These are phyloP conservation scores for Drosophila nebulosa DNA, from an alignment of 1,140 invertebrate species.

Conservation along the genomic window DNA sequence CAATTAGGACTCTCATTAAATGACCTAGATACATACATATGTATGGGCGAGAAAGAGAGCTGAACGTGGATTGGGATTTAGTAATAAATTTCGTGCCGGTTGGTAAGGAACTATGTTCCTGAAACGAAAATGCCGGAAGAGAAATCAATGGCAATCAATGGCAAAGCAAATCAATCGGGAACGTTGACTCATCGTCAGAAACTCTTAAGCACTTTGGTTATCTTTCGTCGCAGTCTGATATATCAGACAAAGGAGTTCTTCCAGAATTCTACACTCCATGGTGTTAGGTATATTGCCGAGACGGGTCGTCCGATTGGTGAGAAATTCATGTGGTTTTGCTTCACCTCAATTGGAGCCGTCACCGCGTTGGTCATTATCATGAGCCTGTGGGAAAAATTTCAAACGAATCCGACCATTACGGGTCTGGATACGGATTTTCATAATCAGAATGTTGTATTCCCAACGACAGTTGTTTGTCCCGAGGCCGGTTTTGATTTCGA, in stretches of 20 bases:
- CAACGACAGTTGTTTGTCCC: slow-evolving; percentile 86
- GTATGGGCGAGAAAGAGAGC: not conserved
- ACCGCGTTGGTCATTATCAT: slow-evolving; percentile 87
- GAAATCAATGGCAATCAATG: slow-evolving; percentile 24
- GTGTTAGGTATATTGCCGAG: slow-evolving; percentile 87
- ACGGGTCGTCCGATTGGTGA: slow-evolving; percentile 86
- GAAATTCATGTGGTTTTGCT: slow-evolving; percentile 89
- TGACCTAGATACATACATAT: slow-evolving; percentile 26
- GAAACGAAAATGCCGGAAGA: slow-evolving; percentile 71
- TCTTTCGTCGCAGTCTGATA: slow-evolving; percentile 83
- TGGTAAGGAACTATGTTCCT: slow-evolving; percentile 43
- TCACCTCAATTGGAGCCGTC: slow-evolving; percentile 85
- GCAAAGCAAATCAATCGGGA: not conserved
- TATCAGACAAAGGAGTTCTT: slow-evolving; percentile 87
- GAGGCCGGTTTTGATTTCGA: slow-evolving; percentile 80
- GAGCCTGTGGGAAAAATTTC: slow-evolving; percentile 89
- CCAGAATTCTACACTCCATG: slow-evolving; percentile 87
- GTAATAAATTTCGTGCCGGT: not conserved
- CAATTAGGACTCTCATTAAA: slow-evolving; percentile 10
- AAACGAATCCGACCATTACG: slow-evolving; percentile 90
- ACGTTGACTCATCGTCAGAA: slow-evolving; percentile 25
- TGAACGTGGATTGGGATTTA: not conserved
- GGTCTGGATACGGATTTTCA: slow-evolving; percentile 88
- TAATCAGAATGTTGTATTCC: slow-evolving; percentile 88
- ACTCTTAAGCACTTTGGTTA: slow-evolving; percentile 52